Evolutionary conservation across 2,113 vertebrate species (phyloP), one percentile per base, ranked within the genome.

Genomic region (Corydoras sp.): DNA sequence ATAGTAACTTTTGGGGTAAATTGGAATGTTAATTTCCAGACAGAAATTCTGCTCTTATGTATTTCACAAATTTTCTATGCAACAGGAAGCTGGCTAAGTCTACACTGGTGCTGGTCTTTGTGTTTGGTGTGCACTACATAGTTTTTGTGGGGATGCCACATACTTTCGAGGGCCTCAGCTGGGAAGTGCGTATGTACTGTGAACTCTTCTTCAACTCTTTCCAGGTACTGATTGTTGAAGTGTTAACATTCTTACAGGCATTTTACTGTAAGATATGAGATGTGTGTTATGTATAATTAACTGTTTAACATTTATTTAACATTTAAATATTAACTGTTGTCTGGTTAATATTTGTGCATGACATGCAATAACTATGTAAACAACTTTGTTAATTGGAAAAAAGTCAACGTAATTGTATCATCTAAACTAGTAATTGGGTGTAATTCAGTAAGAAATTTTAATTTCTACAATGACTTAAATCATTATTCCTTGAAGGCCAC

Each of bases 121-220:
- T 96, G 70, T 96, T 96, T 4, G 94, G 94, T 0, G 90, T 95
- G 50, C 93, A 96, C 73, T 96, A 95, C 81, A 90, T 95, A 2
- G 81, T 95, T 77, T 95, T 96, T 62, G 87, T 94, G 10, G 92
- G 92, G 60, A 87, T 95, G 85, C 93, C 92, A 0, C 91, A 93
- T 72, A 91, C 92, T 0, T 90, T 90, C 65, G 75, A 86, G 0
- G 92, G 93, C 0, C 69, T 84, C 0, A 90, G 86, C 63, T 96
- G 94, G 94, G 90, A 96, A 82, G 82, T 93, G 60, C 90, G 93
- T 63, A 95, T 96, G 94, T 93, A 95, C 86, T 94, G 85, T 63
- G 94, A 96, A 74, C 90, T 96, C 24, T 96, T 96, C 85, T 93
- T 95, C 86, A 96, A 95, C 80, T 95, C 93, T 0, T 95, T 96